Percentiles rank a stretch among this genome's conserved stretches.
phyloP scores from a whole-genome alignment of 2,797 vertebrate species.

The Sebastes goodei region DNA sequence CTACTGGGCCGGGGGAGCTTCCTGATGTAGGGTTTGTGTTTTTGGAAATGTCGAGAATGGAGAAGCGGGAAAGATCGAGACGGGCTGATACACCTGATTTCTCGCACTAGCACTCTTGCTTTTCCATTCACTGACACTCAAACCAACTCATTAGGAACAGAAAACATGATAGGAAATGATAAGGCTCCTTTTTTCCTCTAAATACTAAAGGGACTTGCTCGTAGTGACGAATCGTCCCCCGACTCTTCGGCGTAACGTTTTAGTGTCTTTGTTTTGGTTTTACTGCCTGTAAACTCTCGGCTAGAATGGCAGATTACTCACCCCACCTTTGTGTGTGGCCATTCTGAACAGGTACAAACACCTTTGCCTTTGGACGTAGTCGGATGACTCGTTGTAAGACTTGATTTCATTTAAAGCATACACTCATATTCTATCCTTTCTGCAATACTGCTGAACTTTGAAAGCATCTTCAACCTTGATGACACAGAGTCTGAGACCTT shows the following conservation, averaged over 20 bases:
- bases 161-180: conserved; percentile 11
- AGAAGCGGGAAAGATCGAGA: conserved; percentile 37
- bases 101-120: not conserved
- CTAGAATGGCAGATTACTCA: not conserved
- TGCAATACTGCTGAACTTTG: not conserved
- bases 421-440: not conserved
- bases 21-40: conserved; percentile 28
- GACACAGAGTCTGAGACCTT: not conserved
- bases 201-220: not conserved
- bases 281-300: not conserved
- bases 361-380: not conserved
- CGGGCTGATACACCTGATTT: not conserved
- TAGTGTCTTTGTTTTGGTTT: not conserved
- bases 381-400: not conserved
- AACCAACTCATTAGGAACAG: not conserved
- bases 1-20: conserved; percentile 38
- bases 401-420: not conserved
- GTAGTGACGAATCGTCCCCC: too few relatives aligned
- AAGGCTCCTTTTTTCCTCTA: not conserved
- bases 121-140: not conserved
- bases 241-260: too few relatives aligned
- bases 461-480: not conserved
- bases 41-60: too few relatives aligned
- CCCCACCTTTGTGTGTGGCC: not conserved
- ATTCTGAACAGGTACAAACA: not conserved